Conservation (phyloP, 2,888 invertebrate genomes). For the Dermolepida albohirtum region DNA sequence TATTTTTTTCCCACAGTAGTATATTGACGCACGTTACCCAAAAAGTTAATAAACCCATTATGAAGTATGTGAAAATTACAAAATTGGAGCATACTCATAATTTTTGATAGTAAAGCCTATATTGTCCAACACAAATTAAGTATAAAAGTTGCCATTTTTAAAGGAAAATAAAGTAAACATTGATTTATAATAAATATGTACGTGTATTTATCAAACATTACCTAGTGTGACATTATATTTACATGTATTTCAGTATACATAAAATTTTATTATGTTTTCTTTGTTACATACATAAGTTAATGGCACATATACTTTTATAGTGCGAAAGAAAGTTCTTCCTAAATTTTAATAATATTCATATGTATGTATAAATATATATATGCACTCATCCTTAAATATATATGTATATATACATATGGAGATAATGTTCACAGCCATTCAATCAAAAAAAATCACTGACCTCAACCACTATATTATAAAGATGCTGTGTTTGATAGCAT, state of each 20-base stretch:
- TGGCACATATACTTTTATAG: constrained; percentile 53
- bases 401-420: constrained; percentile 49
- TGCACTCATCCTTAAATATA: constrained; percentile 18
- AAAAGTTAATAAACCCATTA: too few relatives aligned
- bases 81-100: too few relatives aligned
- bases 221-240: constrained; percentile 49
- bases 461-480: constrained; percentile 42
- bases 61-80: too few relatives aligned
- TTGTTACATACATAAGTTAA: constrained; percentile 53
- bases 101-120: too few relatives aligned
- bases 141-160: too few relatives aligned
- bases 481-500: constrained; percentile 42
- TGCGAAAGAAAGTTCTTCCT: constrained; percentile 49
- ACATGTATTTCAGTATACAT: constrained; percentile 49
- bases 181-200: constrained; percentile 48
- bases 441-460: constrained; percentile 53
- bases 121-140: background rate
- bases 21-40: too few relatives aligned
- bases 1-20: too few relatives aligned
- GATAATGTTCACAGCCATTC: constrained; percentile 53
- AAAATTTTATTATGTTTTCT: constrained; percentile 44
- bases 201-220: constrained; percentile 51
- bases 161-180: constrained; percentile 20
- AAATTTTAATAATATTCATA: constrained; percentile 46
- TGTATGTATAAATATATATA: constrained; percentile 41